A percentile compares a stretch with the other conserved stretches of the same genome.
Conservation (phyloP, 2,113 vertebrate genomes). For the Burhinus bistriatus region DNA sequence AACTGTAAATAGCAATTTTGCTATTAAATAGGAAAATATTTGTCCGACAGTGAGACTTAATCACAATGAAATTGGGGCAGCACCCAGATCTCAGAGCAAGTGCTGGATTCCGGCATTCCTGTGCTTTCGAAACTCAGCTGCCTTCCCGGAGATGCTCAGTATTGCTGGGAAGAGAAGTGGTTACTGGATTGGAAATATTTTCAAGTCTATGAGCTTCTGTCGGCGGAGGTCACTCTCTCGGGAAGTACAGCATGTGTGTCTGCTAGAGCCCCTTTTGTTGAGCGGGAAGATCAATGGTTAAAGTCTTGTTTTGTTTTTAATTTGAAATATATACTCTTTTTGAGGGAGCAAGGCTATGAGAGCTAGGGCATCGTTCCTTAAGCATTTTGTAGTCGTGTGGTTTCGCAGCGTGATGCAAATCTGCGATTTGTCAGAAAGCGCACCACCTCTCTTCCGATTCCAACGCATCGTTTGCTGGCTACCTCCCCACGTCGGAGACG, state of each 20-base stretch:
- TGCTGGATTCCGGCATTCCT: neutral
- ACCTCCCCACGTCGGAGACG: neutral
- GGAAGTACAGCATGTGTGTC: rapidly evolving
- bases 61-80: neutral
- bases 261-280: neutral
- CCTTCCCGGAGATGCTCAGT: neutral
- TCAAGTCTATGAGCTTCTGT: neutral
- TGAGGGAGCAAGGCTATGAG: neutral
- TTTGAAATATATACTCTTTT: neutral
- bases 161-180: neutral
- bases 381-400: too few species aligned
- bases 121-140: neutral
- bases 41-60: neutral
- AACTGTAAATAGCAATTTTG: neutral
- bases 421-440: neutral
- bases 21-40: neutral
- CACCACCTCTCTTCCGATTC: rapidly evolving
- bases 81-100: neutral
- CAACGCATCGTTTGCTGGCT: neutral
- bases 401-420: too few species aligned
- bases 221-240: rapidly evolving
- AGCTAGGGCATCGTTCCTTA: too few species aligned
- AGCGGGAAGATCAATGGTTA: too few species aligned
- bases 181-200: neutral
- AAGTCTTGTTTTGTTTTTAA: neutral